phyloP scores from a whole-genome alignment of 2,797 vertebrate genomes.

The Perodicticus potto region DNA sequence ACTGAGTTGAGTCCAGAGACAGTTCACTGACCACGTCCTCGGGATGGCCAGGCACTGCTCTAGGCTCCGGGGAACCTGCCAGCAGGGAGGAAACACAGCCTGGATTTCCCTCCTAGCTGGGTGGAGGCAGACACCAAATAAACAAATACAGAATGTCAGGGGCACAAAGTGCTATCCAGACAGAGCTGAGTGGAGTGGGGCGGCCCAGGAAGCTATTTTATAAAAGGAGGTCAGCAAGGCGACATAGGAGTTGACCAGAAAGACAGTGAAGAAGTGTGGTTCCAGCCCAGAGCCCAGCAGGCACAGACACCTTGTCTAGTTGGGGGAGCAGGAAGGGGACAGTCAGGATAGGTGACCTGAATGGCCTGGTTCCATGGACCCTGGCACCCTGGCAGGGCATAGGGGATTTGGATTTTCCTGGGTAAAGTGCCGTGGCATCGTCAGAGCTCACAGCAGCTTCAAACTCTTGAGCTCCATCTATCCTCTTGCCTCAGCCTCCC shows the following conservation, averaged over 20 bases:
- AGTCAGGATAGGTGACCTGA: not conserved
- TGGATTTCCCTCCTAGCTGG: not conserved
- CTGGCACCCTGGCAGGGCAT: not conserved
- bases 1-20: not conserved
- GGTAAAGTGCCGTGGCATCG: too few species aligned
- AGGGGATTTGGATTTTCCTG: not conserved
- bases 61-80: not conserved
- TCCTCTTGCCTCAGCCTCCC: too few species aligned
- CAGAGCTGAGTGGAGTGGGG: not conserved
- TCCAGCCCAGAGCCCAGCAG: not conserved
- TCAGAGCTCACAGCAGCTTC: too few species aligned
- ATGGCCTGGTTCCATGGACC: not conserved
- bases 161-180: not conserved
- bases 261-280: rapidly evolving
- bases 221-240: not conserved
- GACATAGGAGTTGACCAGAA: not conserved
- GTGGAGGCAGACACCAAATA: not conserved
- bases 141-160: not conserved
- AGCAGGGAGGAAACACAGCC: not conserved
- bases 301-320: not conserved
- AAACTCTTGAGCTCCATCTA: too few species aligned
- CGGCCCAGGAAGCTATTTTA: not conserved
- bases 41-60: not conserved
- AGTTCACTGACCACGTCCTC: not conserved
- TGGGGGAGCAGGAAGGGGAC: not conserved